phyloP scores from a whole-genome alignment of 2,797 vertebrate genomes.

The Lutjanus campechanus region DNA sequence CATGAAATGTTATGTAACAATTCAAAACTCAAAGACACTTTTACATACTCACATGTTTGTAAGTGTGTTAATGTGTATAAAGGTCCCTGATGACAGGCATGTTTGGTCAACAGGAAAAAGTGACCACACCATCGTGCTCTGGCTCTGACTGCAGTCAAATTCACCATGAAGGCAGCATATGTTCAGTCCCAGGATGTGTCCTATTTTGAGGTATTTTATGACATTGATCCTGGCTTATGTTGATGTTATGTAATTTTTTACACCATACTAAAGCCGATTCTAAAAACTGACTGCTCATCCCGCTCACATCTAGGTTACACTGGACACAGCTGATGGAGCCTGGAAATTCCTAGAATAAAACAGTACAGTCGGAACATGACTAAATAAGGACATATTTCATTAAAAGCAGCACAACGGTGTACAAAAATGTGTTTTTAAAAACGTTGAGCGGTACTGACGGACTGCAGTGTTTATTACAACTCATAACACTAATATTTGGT shows the following conservation, averaged over 20 bases:
- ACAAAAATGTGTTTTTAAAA: background rate
- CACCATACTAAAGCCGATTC: slow-evolving; percentile 42
- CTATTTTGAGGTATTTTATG: slow-evolving; percentile 61
- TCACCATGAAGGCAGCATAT: slow-evolving; percentile 57
- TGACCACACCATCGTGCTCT: slow-evolving; percentile 12
- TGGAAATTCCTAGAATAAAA: background rate
- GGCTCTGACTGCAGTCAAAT: slow-evolving; percentile 42
- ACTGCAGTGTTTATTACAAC: background rate
- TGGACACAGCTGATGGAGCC: slow-evolving; percentile 23
- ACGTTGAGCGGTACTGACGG: no score
- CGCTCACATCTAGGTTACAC: slow-evolving; percentile 26
- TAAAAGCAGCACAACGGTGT: background rate
- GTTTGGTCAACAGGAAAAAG: slow-evolving; percentile 46
- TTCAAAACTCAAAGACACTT: background rate
- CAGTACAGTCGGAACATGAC: background rate
- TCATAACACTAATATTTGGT: background rate
- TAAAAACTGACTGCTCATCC: slow-evolving; percentile 52
- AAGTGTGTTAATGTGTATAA: slow-evolving; percentile 42
- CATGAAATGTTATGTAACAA: background rate
- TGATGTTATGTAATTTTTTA: slow-evolving; percentile 63
- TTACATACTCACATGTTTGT: background rate
- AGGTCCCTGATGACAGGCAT: slow-evolving; percentile 27
- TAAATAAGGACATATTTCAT: background rate
- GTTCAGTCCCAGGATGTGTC: slow-evolving; percentile 47
- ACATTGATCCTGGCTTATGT: slow-evolving; percentile 64